These are phyloP conservation scores for Acrossocheilus fasciatus DNA, from an alignment of 2,797 vertebrate genomes.

Conservation along the genomic window DNA sequence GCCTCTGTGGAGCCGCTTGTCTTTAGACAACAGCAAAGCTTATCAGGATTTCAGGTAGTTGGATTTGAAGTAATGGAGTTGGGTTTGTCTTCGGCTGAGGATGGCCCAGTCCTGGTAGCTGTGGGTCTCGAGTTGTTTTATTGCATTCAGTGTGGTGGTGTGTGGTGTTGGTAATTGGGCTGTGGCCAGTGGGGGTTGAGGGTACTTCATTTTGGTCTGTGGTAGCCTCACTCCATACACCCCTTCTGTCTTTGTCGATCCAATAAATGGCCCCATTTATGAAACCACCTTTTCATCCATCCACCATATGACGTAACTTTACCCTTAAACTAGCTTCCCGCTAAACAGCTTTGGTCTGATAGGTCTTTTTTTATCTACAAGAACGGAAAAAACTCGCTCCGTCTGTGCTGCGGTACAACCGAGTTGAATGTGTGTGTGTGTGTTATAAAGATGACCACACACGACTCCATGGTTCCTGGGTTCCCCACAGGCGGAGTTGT, in stretches of 20 bases:
- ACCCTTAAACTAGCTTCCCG: constrained; percentile 45
- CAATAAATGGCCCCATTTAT: constrained; percentile 57
- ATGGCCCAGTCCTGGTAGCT: constrained; percentile 36
- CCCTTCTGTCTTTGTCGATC: constrained; percentile 46
- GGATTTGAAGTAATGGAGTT: not conserved
- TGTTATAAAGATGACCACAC: constrained; percentile 52
- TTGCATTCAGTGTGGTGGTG: constrained; percentile 59
- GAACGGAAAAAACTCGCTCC: constrained; percentile 36
- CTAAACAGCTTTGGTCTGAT: constrained; percentile 47
- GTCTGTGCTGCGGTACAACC: constrained; percentile 26
- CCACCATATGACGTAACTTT: constrained; percentile 52
- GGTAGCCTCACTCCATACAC: constrained; percentile 48
- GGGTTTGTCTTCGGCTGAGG: constrained; percentile 6
- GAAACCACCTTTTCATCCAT: constrained; percentile 56
- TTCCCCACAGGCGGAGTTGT: constrained; percentile 44
- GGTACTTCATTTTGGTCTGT: constrained; percentile 64
- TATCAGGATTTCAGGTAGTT: constrained; percentile 21
- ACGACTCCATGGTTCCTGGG: constrained; percentile 40
- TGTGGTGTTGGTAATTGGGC: constrained; percentile 54
- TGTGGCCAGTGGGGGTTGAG: constrained; percentile 55
- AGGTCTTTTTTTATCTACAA: constrained; percentile 46
- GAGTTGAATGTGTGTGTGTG: constrained; percentile 4
- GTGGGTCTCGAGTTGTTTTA: constrained; percentile 56
- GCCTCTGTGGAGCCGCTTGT: not conserved
- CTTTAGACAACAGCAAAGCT: not conserved